Evolutionary conservation across 1,140 invertebrate genomes (phyloP), one percentile per base, ranked within the genome.

Genomic region (Hypothenemus hampei): DNA sequence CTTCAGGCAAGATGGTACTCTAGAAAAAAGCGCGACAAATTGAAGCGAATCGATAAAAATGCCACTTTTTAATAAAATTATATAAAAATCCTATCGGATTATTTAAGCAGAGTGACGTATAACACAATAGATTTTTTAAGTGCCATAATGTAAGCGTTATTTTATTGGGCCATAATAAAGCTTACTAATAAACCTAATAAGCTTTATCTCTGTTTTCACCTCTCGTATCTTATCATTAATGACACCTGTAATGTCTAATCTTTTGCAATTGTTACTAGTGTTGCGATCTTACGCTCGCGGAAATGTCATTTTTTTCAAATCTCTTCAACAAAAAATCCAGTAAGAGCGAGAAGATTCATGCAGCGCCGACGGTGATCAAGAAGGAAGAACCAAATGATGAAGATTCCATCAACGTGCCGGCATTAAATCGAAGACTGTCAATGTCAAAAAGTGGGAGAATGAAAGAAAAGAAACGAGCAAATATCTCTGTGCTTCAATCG

Each of bases 1-100:
- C 93, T 72, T 92, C 81, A 0, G 91, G 90, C 58, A 96, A 72
- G 58, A 97, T 89, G 29, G 88, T 91, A 64, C 91, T 86, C 91
- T 95, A n/a, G n/a, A n/a, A n/a, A n/a, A n/a, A n/a, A n/a, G n/a
- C n/a, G n/a, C n/a, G n/a, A n/a, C n/a, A n/a, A n/a, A n/a, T n/a
- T n/a, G n/a, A n/a, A n/a, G n/a, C n/a, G n/a, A n/a, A n/a, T n/a
- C n/a, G n/a, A n/a, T n/a, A n/a, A n/a, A n/a, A n/a, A n/a, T n/a
- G n/a, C n/a, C n/a, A n/a, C n/a, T n/a, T n/a, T n/a, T n/a, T n/a
- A n/a, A n/a, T n/a, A n/a, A n/a, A n/a, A n/a, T n/a, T n/a, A n/a
- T n/a, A n/a, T n/a, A n/a, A n/a, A n/a, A n/a, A n/a, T n/a, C n/a
- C n/a, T n/a, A n/a, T n/a, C n/a, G n/a, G n/a, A n/a, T n/a, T n/a